These are phyloP conservation scores for Portevinia maculata DNA, from an alignment of 2,888 invertebrate genomes.

Conservation along the genomic window DNA sequence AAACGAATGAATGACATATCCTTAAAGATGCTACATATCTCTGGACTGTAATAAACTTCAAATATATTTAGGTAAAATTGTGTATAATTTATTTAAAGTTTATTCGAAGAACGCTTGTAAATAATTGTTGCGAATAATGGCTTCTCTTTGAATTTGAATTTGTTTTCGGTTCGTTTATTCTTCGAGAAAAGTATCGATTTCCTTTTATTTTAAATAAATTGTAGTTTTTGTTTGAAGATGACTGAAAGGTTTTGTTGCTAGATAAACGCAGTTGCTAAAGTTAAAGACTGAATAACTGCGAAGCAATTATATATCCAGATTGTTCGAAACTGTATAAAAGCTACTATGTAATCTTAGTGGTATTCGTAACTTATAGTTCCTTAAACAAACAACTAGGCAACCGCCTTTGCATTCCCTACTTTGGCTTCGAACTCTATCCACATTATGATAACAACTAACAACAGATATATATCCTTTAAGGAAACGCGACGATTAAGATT, in stretches of 20 bases:
- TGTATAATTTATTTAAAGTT: conserved; percentile 13
- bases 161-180: background rate
- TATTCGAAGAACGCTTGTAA: conserved; percentile 48
- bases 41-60: conserved; percentile 43
- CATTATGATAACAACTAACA: too few relatives aligned
- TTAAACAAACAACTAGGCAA: too few relatives aligned
- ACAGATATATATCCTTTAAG: too few relatives aligned
- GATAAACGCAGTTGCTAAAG: background rate
- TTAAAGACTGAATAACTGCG: too few relatives aligned
- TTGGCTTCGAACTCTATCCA: too few relatives aligned
- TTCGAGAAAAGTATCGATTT: background rate
- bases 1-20: conserved; percentile 46
- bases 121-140: conserved; percentile 29
- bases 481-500: too few relatives aligned
- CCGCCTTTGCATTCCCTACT: too few relatives aligned
- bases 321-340: too few relatives aligned
- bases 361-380: too few relatives aligned
- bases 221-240: background rate
- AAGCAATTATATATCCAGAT: too few relatives aligned
- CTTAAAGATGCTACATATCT: conserved; percentile 38
- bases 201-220: background rate
- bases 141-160: conserved; percentile 19
- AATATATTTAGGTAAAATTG: conserved; percentile 10
- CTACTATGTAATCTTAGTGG: too few relatives aligned
- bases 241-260: conserved; percentile 10